Base-by-base conservation (phyloP, 1,140 invertebrate species). In the Apis florea region DNA sequence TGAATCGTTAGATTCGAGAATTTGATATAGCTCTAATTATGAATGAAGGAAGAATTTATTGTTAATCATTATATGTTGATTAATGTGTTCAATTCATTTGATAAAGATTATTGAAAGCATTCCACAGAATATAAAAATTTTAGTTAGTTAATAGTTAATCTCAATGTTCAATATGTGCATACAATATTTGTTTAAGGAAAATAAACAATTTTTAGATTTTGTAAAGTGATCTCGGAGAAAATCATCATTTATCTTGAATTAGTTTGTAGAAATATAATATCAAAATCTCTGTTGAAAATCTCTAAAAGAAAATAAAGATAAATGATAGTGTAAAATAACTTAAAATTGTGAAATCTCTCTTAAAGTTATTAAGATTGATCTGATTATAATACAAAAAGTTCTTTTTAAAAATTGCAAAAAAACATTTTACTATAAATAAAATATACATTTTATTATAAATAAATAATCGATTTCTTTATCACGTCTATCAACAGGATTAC, bases 381-480 rank as follows among this genome's bases (percentile, higher is more conserved):
- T 40, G 5, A 40, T 40, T 40, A 40, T 40, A 6, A 40, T 40
- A 40, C 31, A 6, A 40, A 17, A 6, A 54, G 15, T 53, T 53
- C 15, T 13, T 53, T 53, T 58, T 21, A 19, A n/a, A 58, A 58
- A 58, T 21, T 10, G 11, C 9, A 61, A 61, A n/a, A 9, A n/a
- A 26, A 15, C 2, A 40, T 40, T 40, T 1, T 31, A 31, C 26
- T 31, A 31, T 2, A 31, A 31, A 31, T 31, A 31, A 31, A 31
- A 31, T 31, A 31, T 31, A 31, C 26, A 31, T 31, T 2, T 5
- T 40, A 40, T 3, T 40, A 24, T 9, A 31, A 64, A 75, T 24
- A 68, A 68, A 47, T 11, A 53, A 71, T 53, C 15, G 56, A 54
- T 78, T 61, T 79, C 19, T 71, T 31, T 13, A 51, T 21, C 21